These are phyloP conservation scores for Macrochelys suwanniensis DNA, from an alignment of 2,797 vertebrate species.

Conservation along the genomic window DNA sequence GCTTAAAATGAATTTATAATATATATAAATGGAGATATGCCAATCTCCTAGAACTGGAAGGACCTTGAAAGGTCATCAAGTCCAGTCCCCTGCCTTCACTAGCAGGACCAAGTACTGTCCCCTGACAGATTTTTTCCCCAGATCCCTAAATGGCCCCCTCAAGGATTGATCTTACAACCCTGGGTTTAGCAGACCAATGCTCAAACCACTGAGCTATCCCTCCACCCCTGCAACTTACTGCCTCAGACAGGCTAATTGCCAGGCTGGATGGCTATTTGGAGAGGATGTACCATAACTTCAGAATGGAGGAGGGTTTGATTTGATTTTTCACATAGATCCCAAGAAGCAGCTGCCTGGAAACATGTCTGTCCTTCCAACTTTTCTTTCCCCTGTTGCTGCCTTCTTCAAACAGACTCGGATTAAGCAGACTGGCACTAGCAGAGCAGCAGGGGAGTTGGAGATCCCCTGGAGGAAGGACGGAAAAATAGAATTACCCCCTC, in stretches of 20 bases:
- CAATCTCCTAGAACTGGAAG: no score
- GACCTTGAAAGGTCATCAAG: no score
- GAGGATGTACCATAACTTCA: accelerated
- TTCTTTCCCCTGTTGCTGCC: not conserved
- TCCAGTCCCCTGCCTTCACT: no score
- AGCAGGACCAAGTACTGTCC: no score
- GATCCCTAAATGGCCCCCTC: no score
- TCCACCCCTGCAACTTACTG: not conserved
- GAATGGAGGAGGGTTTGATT: not conserved
- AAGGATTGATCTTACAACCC: no score
- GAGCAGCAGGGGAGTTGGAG: slow-evolving; percentile 7
- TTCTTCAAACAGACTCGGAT: not conserved
- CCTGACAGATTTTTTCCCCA: no score
- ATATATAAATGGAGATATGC: no score
- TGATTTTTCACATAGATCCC: not conserved
- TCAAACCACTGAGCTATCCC: no score
- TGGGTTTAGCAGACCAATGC: no score
- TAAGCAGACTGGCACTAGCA: not conserved
- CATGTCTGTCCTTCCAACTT: not conserved
- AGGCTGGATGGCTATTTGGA: not conserved
- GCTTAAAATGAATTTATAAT: not conserved
- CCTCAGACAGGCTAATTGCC: not conserved
- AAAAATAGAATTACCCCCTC: not conserved
- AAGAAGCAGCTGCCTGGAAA: not conserved
- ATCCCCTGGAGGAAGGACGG: not conserved